Conservation (phyloP, 2,888 invertebrate genomes). For the Melitaea athalia region DNA sequence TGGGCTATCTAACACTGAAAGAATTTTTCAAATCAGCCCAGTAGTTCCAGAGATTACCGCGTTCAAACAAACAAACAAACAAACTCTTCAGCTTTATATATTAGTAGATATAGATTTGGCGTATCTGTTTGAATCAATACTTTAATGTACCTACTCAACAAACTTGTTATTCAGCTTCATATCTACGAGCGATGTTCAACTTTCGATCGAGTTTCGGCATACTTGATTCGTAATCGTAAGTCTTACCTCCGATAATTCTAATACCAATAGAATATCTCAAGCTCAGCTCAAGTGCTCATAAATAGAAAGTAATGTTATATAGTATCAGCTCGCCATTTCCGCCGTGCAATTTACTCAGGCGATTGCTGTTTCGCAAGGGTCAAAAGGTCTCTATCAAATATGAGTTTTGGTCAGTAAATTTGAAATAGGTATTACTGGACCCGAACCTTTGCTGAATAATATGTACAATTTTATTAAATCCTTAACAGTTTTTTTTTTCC, state of each 20-base stretch:
- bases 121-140: background rate
- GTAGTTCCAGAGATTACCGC: too few relatives aligned
- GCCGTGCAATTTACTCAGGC: conserved; percentile 38
- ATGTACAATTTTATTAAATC: conserved; percentile 30
- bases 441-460: conserved; percentile 34
- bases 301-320: conserved; percentile 32
- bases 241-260: conserved; percentile 22
- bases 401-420: conserved; percentile 43
- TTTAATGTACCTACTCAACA: background rate
- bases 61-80: too few relatives aligned
- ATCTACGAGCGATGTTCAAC: conserved; percentile 7
- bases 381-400: conserved; percentile 43
- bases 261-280: conserved; percentile 31
- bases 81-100: too few relatives aligned
- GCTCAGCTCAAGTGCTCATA: conserved; percentile 30
- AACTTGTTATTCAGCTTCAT: background rate
- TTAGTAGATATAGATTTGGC: background rate
- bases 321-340: conserved; percentile 37
- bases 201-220: conserved; percentile 8
- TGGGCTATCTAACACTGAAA: too few relatives aligned
- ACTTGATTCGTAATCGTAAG: conserved; percentile 7
- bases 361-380: conserved; percentile 39
- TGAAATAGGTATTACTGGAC: conserved; percentile 36
- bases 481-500: conserved; percentile 21
- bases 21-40: too few relatives aligned